These are phyloP conservation scores for Epinotia bilunana DNA, from an alignment of 2,888 invertebrate species.

Conservation along the genomic window DNA sequence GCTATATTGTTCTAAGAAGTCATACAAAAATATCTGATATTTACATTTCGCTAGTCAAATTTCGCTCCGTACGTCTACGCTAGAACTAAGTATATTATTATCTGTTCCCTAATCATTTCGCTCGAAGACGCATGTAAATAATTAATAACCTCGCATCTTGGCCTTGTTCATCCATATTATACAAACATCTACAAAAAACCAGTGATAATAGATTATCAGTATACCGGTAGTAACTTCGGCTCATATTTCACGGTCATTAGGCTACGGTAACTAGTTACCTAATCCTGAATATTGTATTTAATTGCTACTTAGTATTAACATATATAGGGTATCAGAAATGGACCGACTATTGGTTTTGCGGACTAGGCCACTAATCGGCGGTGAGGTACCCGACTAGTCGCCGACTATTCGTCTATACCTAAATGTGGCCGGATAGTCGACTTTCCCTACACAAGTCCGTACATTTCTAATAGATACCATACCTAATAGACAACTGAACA, in stretches of 20 bases:
- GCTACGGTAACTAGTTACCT: background rate
- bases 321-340: too few species aligned
- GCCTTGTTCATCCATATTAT: slow-evolving; percentile 26
- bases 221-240: slow-evolving; percentile 14
- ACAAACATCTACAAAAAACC: slow-evolving; percentile 23
- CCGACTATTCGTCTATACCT: too few species aligned
- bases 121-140: slow-evolving; percentile 9
- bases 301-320: background rate
- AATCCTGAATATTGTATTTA: background rate
- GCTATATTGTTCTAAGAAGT: too few species aligned
- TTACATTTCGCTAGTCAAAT: background rate
- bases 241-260: slow-evolving; percentile 22
- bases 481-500: too few species aligned
- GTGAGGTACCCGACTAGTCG: too few species aligned
- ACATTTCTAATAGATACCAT: too few species aligned
- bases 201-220: slow-evolving; percentile 34
- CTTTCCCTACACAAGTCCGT: too few species aligned
- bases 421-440: too few species aligned
- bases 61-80: background rate
- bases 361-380: too few species aligned
- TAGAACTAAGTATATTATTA: background rate
- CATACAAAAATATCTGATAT: too few species aligned
- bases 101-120: background rate
- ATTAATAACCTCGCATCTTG: slow-evolving; percentile 26
- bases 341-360: too few species aligned